Base-by-base conservation (phyloP, 2,888 invertebrate species). In the Germaria angustata region DNA sequence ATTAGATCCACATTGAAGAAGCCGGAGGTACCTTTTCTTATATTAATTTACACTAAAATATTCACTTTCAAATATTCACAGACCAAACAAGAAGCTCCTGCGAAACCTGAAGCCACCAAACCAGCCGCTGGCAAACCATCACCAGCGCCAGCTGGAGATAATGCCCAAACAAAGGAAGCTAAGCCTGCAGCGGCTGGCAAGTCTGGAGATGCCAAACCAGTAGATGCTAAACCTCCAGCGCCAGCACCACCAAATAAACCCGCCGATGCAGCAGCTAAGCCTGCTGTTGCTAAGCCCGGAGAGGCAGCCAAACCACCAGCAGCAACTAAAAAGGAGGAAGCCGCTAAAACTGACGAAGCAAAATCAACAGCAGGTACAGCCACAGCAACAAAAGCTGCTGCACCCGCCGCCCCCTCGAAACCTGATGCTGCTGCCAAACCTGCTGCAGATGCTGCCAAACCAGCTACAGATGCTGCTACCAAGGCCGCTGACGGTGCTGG, bases 291-390 rank as follows among this genome's bases (percentile, higher is more conserved):
- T 0, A 90, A 90, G 32, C 87, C 90, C 8, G 87, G 84, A 1
- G 89, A 89, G 39, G 81, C 86, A 0, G 79, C 85, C 0, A 89
- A 90, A 55, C 89, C 89, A 1, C 87, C 88, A 51, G 89, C 90
- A 1, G 90, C 88, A 0, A 85, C 75, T 13, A 75, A 75, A 59
- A 90, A 90, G 61, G 88, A 89, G 53, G 89, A 89, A 55, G 83
- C 87, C 2, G 84, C 88, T 2, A 88, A 88, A 65, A 84, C 84
- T 7, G 87, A 87, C 9, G 85, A 88, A 13, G 85, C 89, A 2
- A 89, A 88, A 81, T 88, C 86, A 36, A 80, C 86, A 55, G 51
- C 86, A 36, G 80, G 86, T 51, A 84, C 88, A 11, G 49, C 87
- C 15, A 76, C 85, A 39, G 61, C 86, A 17, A 83, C 87, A 34